A percentile compares a stretch with the other conserved stretches of the same genome.
Evolutionary conservation across 2,888 invertebrate species (phyloP).

Genomic region (Drosophila infuscata): DNA sequence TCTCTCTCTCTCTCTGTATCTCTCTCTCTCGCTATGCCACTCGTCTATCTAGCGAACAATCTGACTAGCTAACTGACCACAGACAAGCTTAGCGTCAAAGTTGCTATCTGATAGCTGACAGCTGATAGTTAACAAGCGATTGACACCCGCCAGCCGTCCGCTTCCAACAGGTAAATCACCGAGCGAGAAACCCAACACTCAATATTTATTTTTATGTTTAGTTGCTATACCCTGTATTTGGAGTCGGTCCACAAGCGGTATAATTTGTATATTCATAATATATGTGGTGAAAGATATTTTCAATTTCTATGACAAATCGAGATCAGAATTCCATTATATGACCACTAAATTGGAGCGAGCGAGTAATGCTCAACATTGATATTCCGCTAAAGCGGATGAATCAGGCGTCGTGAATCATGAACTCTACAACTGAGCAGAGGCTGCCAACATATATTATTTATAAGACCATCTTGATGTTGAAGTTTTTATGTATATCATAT

Average conservation of each 20-base stretch:
- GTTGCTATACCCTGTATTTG: constrained; percentile 26
- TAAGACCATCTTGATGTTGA: not conserved
- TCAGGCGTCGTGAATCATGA: not conserved
- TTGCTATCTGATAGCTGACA: constrained; percentile 2
- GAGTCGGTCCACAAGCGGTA: not conserved
- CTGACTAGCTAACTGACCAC: constrained; percentile 44
- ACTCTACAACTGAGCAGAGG: not conserved
- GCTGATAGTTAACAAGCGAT: not conserved
- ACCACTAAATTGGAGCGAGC: not conserved
- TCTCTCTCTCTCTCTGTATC: not conserved
- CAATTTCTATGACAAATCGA: not conserved
- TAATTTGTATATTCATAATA: not conserved
- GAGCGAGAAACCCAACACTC: constrained; percentile 16
- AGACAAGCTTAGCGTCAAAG: constrained; percentile 33
- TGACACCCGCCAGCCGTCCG: constrained; percentile 8
- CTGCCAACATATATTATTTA: not conserved
- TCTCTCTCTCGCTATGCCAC: not conserved
- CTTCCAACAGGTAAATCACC: constrained; percentile 48
- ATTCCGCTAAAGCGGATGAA: not conserved
- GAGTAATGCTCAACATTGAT: not conserved
- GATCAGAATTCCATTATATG: not conserved
- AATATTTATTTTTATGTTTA: constrained; percentile 41
- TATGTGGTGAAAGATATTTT: not conserved
- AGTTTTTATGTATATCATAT: not conserved
- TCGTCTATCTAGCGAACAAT: not conserved